A percentile compares a stretch with the other conserved stretches of the same genome.
These are phyloP conservation scores for Eledone cirrhosa DNA, from an alignment of 2,888 invertebrate species.

Conservation along the genomic window DNA sequence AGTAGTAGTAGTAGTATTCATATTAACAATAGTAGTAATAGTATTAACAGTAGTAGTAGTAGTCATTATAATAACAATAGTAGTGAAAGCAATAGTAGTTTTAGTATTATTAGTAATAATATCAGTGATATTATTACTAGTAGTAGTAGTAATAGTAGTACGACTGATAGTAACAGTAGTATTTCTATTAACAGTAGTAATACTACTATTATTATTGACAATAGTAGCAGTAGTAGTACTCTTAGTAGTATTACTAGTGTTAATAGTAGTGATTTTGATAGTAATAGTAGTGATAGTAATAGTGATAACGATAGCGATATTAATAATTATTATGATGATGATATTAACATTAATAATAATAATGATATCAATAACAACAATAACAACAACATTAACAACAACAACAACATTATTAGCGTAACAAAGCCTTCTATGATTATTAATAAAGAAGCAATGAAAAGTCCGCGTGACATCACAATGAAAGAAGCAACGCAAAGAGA, in stretches of 20 bases:
- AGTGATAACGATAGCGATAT: no score
- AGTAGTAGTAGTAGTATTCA: conserved; percentile 14
- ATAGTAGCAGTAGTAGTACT: conserved; percentile 1
- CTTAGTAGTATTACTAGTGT: not conserved
- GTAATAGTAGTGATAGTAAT: no score
- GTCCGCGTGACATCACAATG: not conserved
- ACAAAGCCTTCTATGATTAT: not conserved
- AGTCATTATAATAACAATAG: not conserved
- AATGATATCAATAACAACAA: no score
- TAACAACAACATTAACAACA: no score
- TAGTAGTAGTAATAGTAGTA: conserved; percentile 19
- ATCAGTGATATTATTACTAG: not conserved
- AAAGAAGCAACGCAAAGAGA: not conserved
- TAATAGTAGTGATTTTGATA: not conserved
- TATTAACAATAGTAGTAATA: not conserved
- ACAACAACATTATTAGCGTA: not conserved
- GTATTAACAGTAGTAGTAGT: not conserved
- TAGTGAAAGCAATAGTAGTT: not conserved
- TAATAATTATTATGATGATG: no score
- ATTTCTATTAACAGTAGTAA: not conserved
- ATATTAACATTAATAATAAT: no score
- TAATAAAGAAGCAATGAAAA: not conserved
- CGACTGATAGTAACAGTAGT: not conserved
- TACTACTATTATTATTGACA: conserved; percentile 1
- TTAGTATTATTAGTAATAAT: conserved; percentile 3